Evolutionary conservation across 2,888 invertebrate genomes (phyloP).

Genomic region (Caenorhabditis sinica): DNA sequence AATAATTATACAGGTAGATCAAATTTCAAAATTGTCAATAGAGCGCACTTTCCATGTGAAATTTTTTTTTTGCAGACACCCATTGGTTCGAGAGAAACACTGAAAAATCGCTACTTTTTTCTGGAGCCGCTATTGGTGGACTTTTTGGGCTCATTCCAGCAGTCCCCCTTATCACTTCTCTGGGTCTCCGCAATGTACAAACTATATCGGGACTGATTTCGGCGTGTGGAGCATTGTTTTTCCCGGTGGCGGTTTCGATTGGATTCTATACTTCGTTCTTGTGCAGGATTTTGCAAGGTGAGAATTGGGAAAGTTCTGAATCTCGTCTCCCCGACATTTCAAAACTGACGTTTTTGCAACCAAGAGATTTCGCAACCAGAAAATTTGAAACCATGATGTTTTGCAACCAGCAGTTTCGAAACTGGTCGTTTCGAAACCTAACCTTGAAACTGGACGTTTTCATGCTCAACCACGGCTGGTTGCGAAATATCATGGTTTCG

Average conservation of each 20-base stretch:
- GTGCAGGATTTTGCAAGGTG: conserved; percentile 50
- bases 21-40: background rate
- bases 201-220: conserved; percentile 62
- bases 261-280: conserved; percentile 64
- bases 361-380: no score
- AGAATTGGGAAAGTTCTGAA: no score
- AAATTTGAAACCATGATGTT: no score
- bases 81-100: conserved; percentile 68
- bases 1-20: conserved; percentile 17
- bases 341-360: no score
- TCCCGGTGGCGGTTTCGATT: conserved; percentile 61
- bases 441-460: no score
- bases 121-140: conserved; percentile 65
- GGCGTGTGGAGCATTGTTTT: conserved; percentile 57
- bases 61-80: conserved; percentile 25
- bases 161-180: conserved; percentile 42
- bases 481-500: no score
- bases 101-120: conserved; percentile 62
- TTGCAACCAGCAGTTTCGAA: no score
- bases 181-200: conserved; percentile 59
- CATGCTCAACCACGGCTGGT: no score
- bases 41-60: background rate
- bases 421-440: no score
- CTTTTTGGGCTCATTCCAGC: conserved; percentile 66
- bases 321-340: no score